Evolutionary conservation across 2,113 vertebrate genomes (phyloP).

Genomic region (Ramphastos sulfuratus): DNA sequence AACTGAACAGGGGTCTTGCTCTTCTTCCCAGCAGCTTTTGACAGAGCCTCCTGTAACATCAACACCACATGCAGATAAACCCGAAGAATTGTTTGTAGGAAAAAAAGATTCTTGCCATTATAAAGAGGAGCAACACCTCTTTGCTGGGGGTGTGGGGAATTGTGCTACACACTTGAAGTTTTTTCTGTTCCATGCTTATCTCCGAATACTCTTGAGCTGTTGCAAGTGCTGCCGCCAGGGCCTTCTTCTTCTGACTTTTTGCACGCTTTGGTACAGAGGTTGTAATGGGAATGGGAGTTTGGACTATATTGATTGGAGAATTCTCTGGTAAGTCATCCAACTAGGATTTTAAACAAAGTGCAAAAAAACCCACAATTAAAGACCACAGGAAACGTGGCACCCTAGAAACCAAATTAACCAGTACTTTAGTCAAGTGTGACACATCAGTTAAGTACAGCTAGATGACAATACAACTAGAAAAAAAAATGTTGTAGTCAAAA

Average conservation of each 20-base stretch:
- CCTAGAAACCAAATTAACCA: background rate
- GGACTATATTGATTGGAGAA: slow-evolving; percentile 97
- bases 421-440: background rate
- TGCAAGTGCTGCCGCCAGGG: slow-evolving; percentile 93
- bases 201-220: slow-evolving; percentile 98
- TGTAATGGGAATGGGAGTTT: slow-evolving; percentile 97
- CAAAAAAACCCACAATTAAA: background rate
- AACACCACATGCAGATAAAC: background rate
- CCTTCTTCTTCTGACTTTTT: slow-evolving; percentile 99
- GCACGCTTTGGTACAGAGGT: slow-evolving; percentile 97
- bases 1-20: slow-evolving; percentile 95
- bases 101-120: background rate
- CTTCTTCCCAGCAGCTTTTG: slow-evolving; percentile 96
- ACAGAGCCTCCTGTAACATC: slow-evolving; percentile 87
- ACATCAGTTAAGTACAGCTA: background rate
- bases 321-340: slow-evolving; percentile 94
- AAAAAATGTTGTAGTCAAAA: background rate
- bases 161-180: slow-evolving; percentile 84
- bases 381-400: background rate
- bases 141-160: background rate
- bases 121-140: background rate
- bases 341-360: slow-evolving; percentile 66
- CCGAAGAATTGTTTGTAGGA: background rate
- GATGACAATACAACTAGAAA: background rate
- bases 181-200: slow-evolving; percentile 99